Base-by-base conservation (phyloP, 2,888 invertebrate genomes). In the Eupithecia insigniata region DNA sequence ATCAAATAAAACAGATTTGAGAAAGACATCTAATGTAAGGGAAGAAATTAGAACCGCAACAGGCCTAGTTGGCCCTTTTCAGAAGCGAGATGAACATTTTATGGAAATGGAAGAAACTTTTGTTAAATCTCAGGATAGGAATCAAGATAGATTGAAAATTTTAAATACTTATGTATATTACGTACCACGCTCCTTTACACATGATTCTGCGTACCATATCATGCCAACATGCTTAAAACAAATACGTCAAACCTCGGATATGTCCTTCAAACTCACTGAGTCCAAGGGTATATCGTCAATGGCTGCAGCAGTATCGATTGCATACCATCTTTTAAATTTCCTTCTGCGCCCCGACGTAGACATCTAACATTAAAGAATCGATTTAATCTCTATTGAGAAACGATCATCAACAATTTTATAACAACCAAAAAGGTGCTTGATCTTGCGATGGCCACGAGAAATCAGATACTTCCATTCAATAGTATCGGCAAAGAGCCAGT, bases 271-370 rank as follows among this genome's bases (percentile, higher is more conserved):
- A 64, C 22, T 34, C 64, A 36, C 64, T 28, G 61, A 32, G 34
- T 64, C 64, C 36, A 36, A 64, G 36, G 36, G 36, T 22, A 64
- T 22, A 64, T 36, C 36, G 64, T 34, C 34, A 39, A 64, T 39
- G 26, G 34, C 36, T 26, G 64, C n/a, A 36, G 64, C 7, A 64
- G 64, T 36, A 34, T 36, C 64, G 22, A 64, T 94, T 5, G 67
- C 73, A 66, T 68, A 68, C 73, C 73, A 73, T 68, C 68, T 70
- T n/a, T 30, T 60, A 70, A 55, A 70, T 46, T 70, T 67, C 66
- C 67, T 70, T 70, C 70, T 70, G 34, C 60, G 67, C 36, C 96
- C 95, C 62, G 96, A 95, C 65, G 95, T 94, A 5, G 94, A 91
- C 69, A 95, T 92, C 89, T 74, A 69, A 26, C 65, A 70, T 55